Percentiles rank a stretch among this genome's conserved stretches.
Conservation (phyloP, 37 sponge, comb jelly and placozoan genomes). For the Cliona cf. orientalis region DNA sequence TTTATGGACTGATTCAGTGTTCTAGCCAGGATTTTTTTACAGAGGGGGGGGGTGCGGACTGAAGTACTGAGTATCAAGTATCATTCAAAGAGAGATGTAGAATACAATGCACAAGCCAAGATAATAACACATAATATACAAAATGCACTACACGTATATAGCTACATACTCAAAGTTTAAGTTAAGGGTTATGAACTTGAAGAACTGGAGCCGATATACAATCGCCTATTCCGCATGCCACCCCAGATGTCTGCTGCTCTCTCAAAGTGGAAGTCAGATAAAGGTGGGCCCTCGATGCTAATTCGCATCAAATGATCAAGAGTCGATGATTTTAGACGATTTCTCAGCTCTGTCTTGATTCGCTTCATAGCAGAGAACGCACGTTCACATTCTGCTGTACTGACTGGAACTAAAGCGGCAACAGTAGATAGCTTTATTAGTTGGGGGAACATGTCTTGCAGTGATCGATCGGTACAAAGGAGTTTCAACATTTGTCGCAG, state of each 20-base stretch:
- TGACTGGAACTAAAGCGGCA: constrained; percentile 20
- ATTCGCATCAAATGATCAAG: constrained; percentile 22
- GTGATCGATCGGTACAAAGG: constrained; percentile 5
- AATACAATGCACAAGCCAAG: neutral
- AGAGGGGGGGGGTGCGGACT: neutral
- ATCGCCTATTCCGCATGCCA: constrained; percentile 24
- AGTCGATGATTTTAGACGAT: constrained; percentile 28
- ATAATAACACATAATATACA: neutral
- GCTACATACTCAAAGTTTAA: neutral
- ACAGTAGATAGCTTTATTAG: constrained; percentile 19
- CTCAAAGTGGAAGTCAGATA: constrained; percentile 40
- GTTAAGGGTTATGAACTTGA: neutral
- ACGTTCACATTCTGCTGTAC: constrained; percentile 57
- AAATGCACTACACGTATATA: neutral
- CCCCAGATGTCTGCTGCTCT: constrained; percentile 41
- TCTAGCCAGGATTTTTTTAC: neutral
- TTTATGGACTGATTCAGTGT: neutral
- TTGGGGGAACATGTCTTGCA: constrained; percentile 31
- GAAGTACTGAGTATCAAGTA: neutral
- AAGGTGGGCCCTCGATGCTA: constrained; percentile 27
- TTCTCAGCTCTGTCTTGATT: constrained; percentile 35
- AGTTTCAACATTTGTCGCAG: constrained; percentile 19
- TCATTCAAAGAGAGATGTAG: neutral
- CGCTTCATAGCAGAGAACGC: constrained; percentile 41
- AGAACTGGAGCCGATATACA: neutral